Conservation (phyloP, 2,888 invertebrate genomes). For the Diadegma fenestrale region DNA sequence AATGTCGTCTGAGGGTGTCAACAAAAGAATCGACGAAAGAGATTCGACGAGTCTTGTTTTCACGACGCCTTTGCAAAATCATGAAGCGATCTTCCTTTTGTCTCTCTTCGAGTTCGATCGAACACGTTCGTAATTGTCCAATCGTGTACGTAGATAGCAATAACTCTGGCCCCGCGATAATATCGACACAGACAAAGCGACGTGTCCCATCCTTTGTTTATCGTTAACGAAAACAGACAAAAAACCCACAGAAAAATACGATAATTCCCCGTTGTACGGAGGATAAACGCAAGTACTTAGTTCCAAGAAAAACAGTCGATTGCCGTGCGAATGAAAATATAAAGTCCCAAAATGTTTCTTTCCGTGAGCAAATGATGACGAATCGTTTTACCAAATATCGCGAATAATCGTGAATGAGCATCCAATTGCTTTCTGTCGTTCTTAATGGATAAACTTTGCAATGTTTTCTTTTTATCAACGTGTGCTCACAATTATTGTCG, state of each 20-base stretch:
- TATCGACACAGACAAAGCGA: conserved; percentile 10
- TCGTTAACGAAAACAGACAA: conserved; percentile 2
- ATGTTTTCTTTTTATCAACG: not conserved
- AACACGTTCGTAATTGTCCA: conserved; percentile 51
- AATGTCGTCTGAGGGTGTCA: not conserved
- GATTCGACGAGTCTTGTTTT: not conserved
- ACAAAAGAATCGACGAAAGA: not conserved
- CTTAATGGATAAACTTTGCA: conserved; percentile 10
- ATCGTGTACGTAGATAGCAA: conserved; percentile 63
- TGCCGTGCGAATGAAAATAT: conserved; percentile 3
- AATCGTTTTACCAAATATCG: conserved; percentile 22
- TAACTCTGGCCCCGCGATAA: conserved; percentile 32
- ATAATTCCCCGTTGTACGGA: conserved; percentile 20
- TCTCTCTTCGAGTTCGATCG: conserved; percentile 23
- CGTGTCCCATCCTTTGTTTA: not conserved
- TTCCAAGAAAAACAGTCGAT: not conserved
- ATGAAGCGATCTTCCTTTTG: conserved; percentile 71
- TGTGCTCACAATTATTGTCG: not conserved
- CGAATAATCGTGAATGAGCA: conserved; percentile 11
- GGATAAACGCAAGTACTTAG: conserved; percentile 59
- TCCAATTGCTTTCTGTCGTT: conserved; percentile 18
- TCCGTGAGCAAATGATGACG: not conserved
- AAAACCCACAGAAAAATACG: not conserved
- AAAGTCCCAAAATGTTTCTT: not conserved
- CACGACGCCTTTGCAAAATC: conserved; percentile 9